A percentile compares a stretch with the other conserved stretches of the same genome.
Conservation (phyloP, 2,888 invertebrate species). For the Drosophila austrosaltans region DNA sequence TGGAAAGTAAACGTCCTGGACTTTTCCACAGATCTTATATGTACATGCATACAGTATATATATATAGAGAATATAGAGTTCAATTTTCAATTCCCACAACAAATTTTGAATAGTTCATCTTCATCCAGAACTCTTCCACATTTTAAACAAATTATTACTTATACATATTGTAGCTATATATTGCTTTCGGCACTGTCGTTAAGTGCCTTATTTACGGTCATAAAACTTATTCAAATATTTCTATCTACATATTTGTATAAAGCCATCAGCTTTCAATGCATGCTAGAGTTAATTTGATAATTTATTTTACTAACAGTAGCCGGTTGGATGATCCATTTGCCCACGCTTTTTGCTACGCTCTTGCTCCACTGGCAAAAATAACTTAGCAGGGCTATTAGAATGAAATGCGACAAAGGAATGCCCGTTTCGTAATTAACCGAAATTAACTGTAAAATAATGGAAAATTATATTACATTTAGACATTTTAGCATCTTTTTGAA, state of each 20-base stretch:
- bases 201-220: background rate
- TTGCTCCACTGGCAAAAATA: slow-evolving; percentile 66
- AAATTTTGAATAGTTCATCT: background rate
- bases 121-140: no score
- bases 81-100: background rate
- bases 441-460: slow-evolving; percentile 64
- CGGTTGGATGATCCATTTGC: slow-evolving; percentile 10
- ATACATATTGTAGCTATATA: no score
- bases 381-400: slow-evolving; percentile 52
- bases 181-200: background rate
- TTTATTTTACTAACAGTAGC: slow-evolving; percentile 35
- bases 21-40: slow-evolving; percentile 48
- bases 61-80: background rate
- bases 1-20: slow-evolving; percentile 70
- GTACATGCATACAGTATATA: slow-evolving; percentile 36
- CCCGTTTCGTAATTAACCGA: slow-evolving; percentile 29
- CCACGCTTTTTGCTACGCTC: slow-evolving; percentile 43
- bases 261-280: background rate
- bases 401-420: slow-evolving; percentile 33
- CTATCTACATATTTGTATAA: slow-evolving; percentile 1
- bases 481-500: slow-evolving; percentile 21
- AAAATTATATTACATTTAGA: slow-evolving; percentile 57
- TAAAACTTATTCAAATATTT: background rate
- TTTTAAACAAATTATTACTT: no score
- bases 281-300: slow-evolving; percentile 38